Percentiles rank a stretch among this genome's conserved stretches.
These are phyloP conservation scores for Latheticus oryzae DNA, from an alignment of 2,888 invertebrate species.

Conservation along the genomic window DNA sequence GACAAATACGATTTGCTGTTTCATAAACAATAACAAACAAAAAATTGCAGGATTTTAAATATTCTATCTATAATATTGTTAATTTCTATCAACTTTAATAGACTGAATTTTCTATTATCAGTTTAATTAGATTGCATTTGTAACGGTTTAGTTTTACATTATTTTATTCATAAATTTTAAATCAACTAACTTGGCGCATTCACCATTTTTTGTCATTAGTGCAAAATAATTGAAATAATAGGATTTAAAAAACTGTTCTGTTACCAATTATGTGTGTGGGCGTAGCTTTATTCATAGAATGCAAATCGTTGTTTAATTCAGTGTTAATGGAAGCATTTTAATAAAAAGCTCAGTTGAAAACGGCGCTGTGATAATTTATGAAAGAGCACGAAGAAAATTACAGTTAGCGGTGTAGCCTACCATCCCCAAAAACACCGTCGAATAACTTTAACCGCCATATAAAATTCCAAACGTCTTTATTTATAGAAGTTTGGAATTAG, in stretches of 20 bases:
- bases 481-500: conserved; percentile 42
- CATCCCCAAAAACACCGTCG: conserved; percentile 10
- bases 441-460: conserved; percentile 32
- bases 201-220: neutral
- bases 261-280: no score
- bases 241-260: no score
- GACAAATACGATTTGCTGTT: no score
- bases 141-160: no score
- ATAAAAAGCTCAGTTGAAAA: conserved; percentile 34
- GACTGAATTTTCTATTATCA: no score
- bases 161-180: no score
- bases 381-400: conserved; percentile 33
- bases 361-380: conserved; percentile 33
- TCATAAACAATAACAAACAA: no score
- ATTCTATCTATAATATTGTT: no score
- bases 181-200: neutral
- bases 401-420: neutral
- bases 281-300: conserved; percentile 35
- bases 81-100: no score
- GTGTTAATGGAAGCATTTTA: conserved; percentile 37
- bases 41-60: no score
- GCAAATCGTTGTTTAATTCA: conserved; percentile 41
- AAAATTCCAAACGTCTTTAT: conserved; percentile 43
- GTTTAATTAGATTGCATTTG: no score
- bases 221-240: no score